These are phyloP conservation scores for Amblyornis subalaris DNA, from an alignment of 2,113 vertebrate genomes.

Conservation along the genomic window DNA sequence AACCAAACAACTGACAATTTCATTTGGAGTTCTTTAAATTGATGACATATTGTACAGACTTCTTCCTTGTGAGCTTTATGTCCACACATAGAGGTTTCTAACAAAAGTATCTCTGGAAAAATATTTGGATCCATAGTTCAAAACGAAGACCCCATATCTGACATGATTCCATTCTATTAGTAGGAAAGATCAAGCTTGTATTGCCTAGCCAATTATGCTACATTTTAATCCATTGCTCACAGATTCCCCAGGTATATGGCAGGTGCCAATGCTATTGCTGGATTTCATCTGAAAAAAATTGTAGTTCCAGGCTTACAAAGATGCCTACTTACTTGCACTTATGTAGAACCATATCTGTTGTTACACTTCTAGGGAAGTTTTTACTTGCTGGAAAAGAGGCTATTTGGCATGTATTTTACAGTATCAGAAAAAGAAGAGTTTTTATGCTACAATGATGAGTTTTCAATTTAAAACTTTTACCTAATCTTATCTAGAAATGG, in stretches of 20 bases:
- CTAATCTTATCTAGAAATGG: constrained; percentile 2
- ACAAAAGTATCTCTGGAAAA: background rate
- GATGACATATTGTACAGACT: background rate
- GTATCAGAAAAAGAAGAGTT: background rate
- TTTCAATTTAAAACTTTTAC: constrained; percentile 25
- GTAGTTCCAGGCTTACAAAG: background rate
- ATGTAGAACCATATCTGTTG: background rate
- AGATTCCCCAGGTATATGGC: background rate
- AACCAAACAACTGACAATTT: background rate
- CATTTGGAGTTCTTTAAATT: background rate
- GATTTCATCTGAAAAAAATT: background rate
- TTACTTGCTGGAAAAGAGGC: background rate
- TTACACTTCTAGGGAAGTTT: background rate
- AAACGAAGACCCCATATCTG: background rate
- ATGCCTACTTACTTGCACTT: background rate
- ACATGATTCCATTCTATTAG: background rate
- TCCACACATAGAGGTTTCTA: background rate
- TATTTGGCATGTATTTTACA: background rate
- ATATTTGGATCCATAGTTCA: background rate
- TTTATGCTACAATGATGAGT: background rate
- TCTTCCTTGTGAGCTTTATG: background rate
- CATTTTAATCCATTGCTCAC: background rate
- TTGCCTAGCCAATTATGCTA: background rate
- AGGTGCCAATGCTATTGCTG: background rate
- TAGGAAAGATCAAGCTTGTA: background rate